These are phyloP conservation scores for Drosophila willistoni DNA, from an alignment of 1,140 invertebrate genomes.

Conservation along the genomic window DNA sequence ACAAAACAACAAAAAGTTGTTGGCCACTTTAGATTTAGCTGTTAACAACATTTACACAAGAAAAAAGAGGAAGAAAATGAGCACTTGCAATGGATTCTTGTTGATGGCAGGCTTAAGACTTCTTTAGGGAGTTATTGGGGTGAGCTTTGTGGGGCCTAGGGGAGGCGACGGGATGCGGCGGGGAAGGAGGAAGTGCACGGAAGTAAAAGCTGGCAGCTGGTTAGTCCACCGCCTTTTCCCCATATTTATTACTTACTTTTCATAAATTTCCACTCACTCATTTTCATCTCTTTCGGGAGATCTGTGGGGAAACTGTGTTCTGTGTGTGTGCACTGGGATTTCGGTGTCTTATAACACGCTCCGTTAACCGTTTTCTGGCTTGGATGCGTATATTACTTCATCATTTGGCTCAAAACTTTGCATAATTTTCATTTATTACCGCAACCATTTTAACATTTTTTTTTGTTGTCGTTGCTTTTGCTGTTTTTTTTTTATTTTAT, in stretches of 20 bases:
- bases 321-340: conserved; percentile 18
- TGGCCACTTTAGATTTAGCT: conserved; percentile 74
- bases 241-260: conserved; percentile 63
- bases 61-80: conserved; percentile 23
- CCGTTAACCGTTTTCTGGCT: conserved; percentile 75
- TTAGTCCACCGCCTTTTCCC: conserved; percentile 21
- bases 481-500: conserved; percentile 42
- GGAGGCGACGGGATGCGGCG: neutral
- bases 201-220: conserved; percentile 53
- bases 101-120: conserved; percentile 52
- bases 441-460: conserved; percentile 46
- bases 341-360: conserved; percentile 71
- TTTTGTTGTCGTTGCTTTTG: conserved; percentile 9
- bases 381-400: conserved; percentile 71
- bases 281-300: conserved; percentile 31
- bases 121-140: conserved; percentile 30
- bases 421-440: conserved; percentile 81
- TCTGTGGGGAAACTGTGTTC: conserved; percentile 11
- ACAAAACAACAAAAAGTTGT: conserved; percentile 50
- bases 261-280: conserved; percentile 80
- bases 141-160: neutral
- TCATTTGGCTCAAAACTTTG: conserved; percentile 76
- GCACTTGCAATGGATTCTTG: conserved; percentile 38
- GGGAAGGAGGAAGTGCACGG: conserved; percentile 9
- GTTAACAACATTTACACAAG: conserved; percentile 62